phyloP scores from a whole-genome alignment of 1,140 invertebrate genomes.

The Drosophila parabipectinata region DNA sequence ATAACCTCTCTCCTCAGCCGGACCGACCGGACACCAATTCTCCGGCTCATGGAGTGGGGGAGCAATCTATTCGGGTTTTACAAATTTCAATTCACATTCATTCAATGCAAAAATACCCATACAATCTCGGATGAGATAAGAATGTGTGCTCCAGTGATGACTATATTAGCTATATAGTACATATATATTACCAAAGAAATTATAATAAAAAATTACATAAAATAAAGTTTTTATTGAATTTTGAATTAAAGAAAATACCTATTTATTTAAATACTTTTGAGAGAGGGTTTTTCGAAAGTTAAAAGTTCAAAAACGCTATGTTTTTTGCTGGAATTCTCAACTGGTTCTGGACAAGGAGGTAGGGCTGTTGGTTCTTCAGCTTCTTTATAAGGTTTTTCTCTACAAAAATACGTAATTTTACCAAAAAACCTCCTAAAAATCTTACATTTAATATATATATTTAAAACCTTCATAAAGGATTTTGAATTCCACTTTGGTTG shows the following conservation, averaged over 20 bases:
- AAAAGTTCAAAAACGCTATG: too few relatives aligned
- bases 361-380: too few relatives aligned
- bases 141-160: constrained; percentile 23
- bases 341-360: too few relatives aligned
- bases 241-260: too few relatives aligned
- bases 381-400: too few relatives aligned
- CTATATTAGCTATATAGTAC: neutral
- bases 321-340: too few relatives aligned
- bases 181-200: neutral
- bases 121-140: constrained; percentile 14
- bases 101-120: constrained; percentile 62
- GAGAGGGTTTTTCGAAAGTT: too few relatives aligned
- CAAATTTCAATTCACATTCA: constrained; percentile 69
- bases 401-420: too few relatives aligned
- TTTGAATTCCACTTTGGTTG: neutral
- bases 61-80: constrained; percentile 53
- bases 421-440: too few relatives aligned
- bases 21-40: constrained; percentile 9
- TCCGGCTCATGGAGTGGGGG: constrained; percentile 35
- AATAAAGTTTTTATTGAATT: neutral
- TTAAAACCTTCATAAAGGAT: too few relatives aligned
- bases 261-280: too few relatives aligned
- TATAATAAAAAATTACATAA: neutral
- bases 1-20: constrained; percentile 26
- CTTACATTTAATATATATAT: too few relatives aligned